Conservation (phyloP, 2,888 invertebrate genomes). For the Caradrina kadenii region DNA sequence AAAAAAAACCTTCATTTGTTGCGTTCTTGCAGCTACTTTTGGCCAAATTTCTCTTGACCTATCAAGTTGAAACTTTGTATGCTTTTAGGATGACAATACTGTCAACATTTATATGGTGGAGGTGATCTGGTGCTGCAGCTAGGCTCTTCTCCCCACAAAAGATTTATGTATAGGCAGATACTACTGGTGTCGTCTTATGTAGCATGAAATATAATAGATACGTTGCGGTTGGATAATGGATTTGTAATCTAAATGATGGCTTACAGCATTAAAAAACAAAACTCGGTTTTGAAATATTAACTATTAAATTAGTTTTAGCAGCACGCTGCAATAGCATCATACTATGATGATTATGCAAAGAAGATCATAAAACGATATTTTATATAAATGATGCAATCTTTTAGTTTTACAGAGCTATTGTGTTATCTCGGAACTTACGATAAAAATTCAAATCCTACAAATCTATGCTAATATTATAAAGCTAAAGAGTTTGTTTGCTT, state of each 20-base stretch:
- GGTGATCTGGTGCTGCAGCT: not conserved
- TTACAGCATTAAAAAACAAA: not conserved
- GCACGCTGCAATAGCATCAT: slow-evolving; percentile 1
- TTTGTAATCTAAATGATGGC: not conserved
- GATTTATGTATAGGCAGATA: too few species aligned
- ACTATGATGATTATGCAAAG: not conserved
- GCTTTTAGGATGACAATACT: not conserved
- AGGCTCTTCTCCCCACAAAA: not conserved
- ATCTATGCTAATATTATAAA: too few species aligned
- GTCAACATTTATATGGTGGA: too few species aligned
- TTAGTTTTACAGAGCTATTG: not conserved
- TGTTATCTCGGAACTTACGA: not conserved
- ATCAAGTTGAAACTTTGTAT: not conserved
- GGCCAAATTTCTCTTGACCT: not conserved
- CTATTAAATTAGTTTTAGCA: not conserved
- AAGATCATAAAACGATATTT: not conserved
- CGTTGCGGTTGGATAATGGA: not conserved
- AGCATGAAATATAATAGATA: not conserved
- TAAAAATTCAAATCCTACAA: not conserved
- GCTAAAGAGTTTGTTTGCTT: too few species aligned
- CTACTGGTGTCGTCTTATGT: not conserved
- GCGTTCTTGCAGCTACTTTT: not conserved
- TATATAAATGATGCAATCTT: not conserved
- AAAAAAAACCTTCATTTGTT: too few species aligned
- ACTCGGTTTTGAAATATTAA: slow-evolving; percentile 1